Percentiles rank a stretch among this genome's conserved stretches.
These are phyloP conservation scores for Ptilorrhoa leucosticta DNA, from an alignment of 2,113 vertebrate genomes.

Conservation along the genomic window DNA sequence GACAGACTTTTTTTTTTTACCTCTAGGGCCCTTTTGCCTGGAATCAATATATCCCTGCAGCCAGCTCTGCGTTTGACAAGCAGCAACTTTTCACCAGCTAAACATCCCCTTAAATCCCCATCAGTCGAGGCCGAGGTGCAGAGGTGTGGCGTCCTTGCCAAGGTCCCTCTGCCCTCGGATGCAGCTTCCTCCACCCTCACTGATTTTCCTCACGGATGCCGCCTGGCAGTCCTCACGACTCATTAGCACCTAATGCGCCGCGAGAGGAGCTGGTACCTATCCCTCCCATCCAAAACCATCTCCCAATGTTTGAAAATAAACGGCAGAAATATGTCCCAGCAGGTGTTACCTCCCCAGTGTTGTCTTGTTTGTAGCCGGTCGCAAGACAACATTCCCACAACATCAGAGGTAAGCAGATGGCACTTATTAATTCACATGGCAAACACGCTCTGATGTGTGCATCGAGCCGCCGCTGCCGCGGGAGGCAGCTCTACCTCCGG, in stretches of 20 bases:
- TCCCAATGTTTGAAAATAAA: constrained; percentile 61
- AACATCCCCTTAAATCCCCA: background rate
- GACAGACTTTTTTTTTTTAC: background rate
- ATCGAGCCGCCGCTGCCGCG: background rate
- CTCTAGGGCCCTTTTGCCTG: background rate
- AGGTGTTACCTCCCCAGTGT: constrained; percentile 61
- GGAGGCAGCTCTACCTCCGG: background rate
- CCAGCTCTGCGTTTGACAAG: background rate
- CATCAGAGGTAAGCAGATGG: constrained; percentile 64
- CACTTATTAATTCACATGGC: constrained; percentile 48
- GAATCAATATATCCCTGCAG: background rate
- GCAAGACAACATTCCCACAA: constrained; percentile 56
- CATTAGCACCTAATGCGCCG: background rate
- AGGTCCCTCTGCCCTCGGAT: background rate
- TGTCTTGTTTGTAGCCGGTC: constrained; percentile 59
- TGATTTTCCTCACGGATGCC: background rate
- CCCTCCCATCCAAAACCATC: background rate
- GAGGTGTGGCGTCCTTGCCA: rapidly evolving
- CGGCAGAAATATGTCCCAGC: constrained; percentile 43
- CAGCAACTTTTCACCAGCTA: background rate
- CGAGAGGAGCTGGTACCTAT: constrained; percentile 8
- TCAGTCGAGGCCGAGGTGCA: rapidly evolving
- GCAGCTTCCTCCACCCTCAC: background rate
- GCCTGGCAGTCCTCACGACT: background rate
- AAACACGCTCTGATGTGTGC: background rate